These are phyloP conservation scores for Plebejus argus DNA, from an alignment of 2,888 invertebrate species.

Conservation along the genomic window DNA sequence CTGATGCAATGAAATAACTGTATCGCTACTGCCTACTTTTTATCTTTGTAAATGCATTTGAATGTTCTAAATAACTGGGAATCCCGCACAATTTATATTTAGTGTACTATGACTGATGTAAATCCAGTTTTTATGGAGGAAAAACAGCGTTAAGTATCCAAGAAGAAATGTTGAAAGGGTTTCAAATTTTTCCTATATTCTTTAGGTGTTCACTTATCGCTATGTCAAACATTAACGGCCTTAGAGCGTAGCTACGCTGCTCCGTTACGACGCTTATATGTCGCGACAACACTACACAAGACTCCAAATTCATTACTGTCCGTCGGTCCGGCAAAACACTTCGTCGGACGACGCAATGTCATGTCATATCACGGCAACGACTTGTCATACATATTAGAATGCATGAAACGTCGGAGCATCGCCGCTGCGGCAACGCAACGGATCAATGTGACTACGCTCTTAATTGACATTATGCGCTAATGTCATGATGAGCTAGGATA, in stretches of 20 bases:
- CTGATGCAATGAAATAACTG: not conserved
- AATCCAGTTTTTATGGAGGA: not conserved
- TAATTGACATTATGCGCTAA: conserved; percentile 56
- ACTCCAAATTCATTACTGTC: too few relatives aligned
- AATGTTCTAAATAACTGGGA: conserved; percentile 1
- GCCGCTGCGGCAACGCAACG: not conserved
- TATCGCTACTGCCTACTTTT: conserved; percentile 26
- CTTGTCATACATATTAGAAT: not conserved
- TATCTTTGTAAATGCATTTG: conserved; percentile 27
- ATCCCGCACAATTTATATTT: conserved; percentile 28
- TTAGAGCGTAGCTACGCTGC: conserved; percentile 31
- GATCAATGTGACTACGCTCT: not conserved
- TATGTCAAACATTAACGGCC: not conserved
- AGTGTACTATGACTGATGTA: conserved; percentile 19
- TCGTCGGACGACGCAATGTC: too few relatives aligned
- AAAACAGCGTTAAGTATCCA: not conserved
- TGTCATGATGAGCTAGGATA: conserved; percentile 74
- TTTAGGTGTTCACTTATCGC: not conserved
- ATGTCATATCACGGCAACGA: too few relatives aligned
- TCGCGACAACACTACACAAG: too few relatives aligned
- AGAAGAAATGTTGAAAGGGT: not conserved
- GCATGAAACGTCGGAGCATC: not conserved
- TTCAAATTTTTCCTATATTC: not conserved
- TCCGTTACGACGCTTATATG: not conserved
- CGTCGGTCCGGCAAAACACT: too few relatives aligned